These are phyloP conservation scores for Polydesmus complanatus DNA, from an alignment of 2,888 invertebrate species.

Conservation along the genomic window DNA sequence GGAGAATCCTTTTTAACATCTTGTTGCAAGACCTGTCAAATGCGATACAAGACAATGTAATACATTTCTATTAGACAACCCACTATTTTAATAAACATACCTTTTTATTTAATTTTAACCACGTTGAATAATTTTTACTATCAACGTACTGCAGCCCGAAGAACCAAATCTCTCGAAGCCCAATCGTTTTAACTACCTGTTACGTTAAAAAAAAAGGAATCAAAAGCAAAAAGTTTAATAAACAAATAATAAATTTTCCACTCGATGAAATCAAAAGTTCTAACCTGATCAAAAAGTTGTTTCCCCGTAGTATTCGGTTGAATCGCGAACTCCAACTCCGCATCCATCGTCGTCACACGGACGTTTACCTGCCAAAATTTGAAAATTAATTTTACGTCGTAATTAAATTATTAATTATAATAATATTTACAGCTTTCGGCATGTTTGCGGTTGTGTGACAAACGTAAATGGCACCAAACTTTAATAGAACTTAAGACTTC, in stretches of 20 bases:
- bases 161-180: conserved; percentile 98
- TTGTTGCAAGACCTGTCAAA: conserved; percentile 83
- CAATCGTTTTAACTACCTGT: conserved; percentile 93
- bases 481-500: too few species aligned
- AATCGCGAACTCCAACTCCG: conserved; percentile 99
- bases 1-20: conserved; percentile 98
- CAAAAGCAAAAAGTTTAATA: conserved; percentile 2
- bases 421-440: conserved; percentile 22
- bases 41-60: conserved; percentile 19
- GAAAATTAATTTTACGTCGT: conserved; percentile 22
- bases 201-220: conserved; percentile 3
- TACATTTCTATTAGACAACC: background rate
- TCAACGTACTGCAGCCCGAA: conserved; percentile 99
- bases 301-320: conserved; percentile 99
- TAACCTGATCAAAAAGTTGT: conserved; percentile 90
- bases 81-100: conserved; percentile 45
- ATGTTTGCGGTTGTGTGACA: too few species aligned
- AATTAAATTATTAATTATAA: conserved; percentile 14
- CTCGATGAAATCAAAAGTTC: background rate
- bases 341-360: conserved; percentile 99
- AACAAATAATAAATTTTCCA: background rate
- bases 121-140: conserved; percentile 92
- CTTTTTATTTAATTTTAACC: conserved; percentile 99
- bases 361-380: conserved; percentile 86
- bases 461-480: too few species aligned